phyloP scores from a whole-genome alignment of 2,113 vertebrate genomes.

The Passer montanus region DNA sequence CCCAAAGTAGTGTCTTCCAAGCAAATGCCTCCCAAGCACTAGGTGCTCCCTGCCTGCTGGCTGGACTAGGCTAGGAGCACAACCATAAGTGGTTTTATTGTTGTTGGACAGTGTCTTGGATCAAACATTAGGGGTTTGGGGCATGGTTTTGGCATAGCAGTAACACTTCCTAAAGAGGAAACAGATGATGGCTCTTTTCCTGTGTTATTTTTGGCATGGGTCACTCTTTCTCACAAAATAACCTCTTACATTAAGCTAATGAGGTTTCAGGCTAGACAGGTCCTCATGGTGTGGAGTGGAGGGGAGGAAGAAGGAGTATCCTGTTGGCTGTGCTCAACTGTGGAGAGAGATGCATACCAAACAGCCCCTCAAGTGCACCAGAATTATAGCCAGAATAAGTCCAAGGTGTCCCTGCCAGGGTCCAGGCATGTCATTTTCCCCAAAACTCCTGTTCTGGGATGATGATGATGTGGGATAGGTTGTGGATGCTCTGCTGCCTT shows the following conservation, averaged over 20 bases:
- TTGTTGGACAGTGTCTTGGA: background rate
- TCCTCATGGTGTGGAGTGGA: accelerated
- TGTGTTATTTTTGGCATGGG: conserved; percentile 12
- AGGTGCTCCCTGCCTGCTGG: background rate
- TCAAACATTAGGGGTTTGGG: background rate
- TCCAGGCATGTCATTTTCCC: background rate
- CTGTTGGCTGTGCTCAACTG: background rate
- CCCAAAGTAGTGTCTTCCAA: background rate
- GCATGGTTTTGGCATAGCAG: background rate
- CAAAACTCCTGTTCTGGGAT: background rate
- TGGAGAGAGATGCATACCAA: background rate
- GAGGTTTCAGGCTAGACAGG: background rate
- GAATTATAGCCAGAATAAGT: background rate
- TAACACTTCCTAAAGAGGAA: conserved; percentile 9
- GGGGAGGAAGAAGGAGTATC: background rate
- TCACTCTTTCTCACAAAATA: background rate
- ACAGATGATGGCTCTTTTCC: background rate
- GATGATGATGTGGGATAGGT: accelerated
- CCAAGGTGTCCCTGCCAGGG: background rate
- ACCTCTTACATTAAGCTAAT: background rate
- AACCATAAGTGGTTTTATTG: background rate
- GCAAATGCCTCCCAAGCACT: background rate
- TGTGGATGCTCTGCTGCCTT: accelerated
- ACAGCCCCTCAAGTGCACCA: background rate
- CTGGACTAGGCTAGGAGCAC: background rate